Evolutionary conservation across 92 coral and sea anemone genomes (phyloP).

Genomic region (Phenganax marumi): DNA sequence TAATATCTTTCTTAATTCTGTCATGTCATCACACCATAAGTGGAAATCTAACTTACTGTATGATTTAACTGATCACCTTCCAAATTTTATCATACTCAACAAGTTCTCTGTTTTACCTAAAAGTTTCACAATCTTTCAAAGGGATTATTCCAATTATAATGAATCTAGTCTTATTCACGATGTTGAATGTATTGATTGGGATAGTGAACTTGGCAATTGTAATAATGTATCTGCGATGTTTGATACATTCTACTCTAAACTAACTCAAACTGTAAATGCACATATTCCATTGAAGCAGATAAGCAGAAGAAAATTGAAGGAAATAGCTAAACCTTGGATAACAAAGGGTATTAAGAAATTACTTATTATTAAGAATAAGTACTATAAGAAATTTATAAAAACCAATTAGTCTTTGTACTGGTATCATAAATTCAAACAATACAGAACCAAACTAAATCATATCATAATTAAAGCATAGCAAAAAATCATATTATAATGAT

Average conservation of each 20-base stretch:
- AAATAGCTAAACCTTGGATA: conserved; percentile 52
- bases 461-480: conserved; percentile 50
- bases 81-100: conserved; percentile 50
- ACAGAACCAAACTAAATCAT: conserved; percentile 47
- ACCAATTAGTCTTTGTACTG: conserved; percentile 36
- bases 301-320: conserved; percentile 43
- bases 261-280: conserved; percentile 25
- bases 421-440: conserved; percentile 30
- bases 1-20: conserved; percentile 44
- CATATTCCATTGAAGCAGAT: conserved; percentile 53
- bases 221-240: conserved; percentile 26
- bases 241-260: conserved; percentile 43
- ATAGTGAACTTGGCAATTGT: conserved; percentile 1
- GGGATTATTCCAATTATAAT: conserved; percentile 9
- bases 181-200: background rate
- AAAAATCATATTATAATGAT: conserved; percentile 38
- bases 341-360: conserved; percentile 44
- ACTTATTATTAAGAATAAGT: conserved; percentile 43
- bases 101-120: conserved; percentile 11
- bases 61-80: conserved; percentile 53
- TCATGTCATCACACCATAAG: conserved; percentile 38
- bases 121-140: background rate
- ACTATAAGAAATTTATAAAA: conserved; percentile 38
- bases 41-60: conserved; percentile 34
- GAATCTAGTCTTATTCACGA: background rate